Percentiles rank a stretch among this genome's conserved stretches.
phyloP scores from a whole-genome alignment of 2,888 invertebrate genomes.

The Cremastinae sp. region DNA sequence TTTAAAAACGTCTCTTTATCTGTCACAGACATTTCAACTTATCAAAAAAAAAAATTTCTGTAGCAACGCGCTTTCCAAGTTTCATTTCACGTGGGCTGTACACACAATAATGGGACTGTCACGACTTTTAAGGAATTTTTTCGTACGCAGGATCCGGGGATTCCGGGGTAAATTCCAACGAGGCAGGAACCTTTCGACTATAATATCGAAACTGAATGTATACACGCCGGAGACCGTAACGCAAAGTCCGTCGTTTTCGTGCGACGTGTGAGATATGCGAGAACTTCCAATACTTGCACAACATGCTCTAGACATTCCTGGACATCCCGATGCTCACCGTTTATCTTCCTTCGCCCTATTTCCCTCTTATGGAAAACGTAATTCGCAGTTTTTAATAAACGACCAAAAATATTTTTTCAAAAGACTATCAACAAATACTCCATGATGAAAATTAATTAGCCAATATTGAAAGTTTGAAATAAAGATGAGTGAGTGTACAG shows the following conservation, averaged over 20 bases:
- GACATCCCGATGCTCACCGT: not conserved
- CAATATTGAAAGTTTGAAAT: too few species aligned
- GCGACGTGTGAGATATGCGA: constrained; percentile 26
- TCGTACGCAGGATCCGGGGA: not conserved
- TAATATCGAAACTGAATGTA: constrained; percentile 40
- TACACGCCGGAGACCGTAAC: not conserved
- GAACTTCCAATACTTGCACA: constrained; percentile 26
- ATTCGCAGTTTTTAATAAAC: not conserved
- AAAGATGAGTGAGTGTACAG: too few species aligned
- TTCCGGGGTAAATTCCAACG: constrained; percentile 24
- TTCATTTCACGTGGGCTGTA: too few species aligned
- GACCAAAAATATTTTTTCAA: too few species aligned
- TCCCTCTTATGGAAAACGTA: too few species aligned
- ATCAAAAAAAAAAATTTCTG: too few species aligned
- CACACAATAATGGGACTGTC: too few species aligned
- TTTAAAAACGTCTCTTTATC: too few species aligned
- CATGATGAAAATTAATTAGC: too few species aligned
- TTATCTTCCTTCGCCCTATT: not conserved
- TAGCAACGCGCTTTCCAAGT: too few species aligned
- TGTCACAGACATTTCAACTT: too few species aligned
- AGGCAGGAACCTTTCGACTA: constrained; percentile 7
- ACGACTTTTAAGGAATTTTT: not conserved
- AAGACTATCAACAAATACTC: too few species aligned
- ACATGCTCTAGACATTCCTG: constrained; percentile 22
- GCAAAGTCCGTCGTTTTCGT: not conserved